Evolutionary conservation across 2,888 invertebrate genomes (phyloP).

Genomic region (Trichopoda pennipes): DNA sequence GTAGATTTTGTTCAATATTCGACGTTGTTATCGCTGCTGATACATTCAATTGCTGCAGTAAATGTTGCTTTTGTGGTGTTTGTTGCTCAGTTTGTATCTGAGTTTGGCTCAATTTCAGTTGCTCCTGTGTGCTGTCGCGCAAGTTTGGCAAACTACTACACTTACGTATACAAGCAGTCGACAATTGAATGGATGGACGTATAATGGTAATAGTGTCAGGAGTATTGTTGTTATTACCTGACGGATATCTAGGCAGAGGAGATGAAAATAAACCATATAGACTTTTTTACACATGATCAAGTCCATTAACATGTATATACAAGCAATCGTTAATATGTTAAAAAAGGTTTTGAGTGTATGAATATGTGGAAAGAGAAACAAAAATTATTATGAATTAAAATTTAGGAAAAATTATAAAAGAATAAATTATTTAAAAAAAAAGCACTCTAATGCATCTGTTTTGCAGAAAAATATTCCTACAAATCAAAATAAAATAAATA

Average conservation of each 20-base stretch:
- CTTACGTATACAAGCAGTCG: conserved; percentile 83
- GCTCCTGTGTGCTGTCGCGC: conserved; percentile 47
- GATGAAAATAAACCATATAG: conserved; percentile 70
- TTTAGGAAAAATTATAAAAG: neutral
- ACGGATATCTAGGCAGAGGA: conserved; percentile 85
- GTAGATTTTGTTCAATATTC: conserved; percentile 82
- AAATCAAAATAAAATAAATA: no score
- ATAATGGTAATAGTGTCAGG: conserved; percentile 80
- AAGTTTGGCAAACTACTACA: conserved; percentile 91
- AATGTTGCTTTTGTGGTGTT: conserved; percentile 61
- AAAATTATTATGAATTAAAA: conserved; percentile 38
- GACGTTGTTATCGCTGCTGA: conserved; percentile 86
- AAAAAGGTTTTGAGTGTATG: neutral
- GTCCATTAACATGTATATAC: conserved; percentile 41
- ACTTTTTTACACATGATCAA: conserved; percentile 59
- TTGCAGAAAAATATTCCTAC: no score
- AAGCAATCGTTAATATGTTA: conserved; percentile 38
- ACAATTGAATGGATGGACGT: conserved; percentile 77
- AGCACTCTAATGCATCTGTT: no score
- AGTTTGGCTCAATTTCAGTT: conserved; percentile 68
- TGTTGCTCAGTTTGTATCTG: conserved; percentile 69
- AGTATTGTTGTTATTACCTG: conserved; percentile 88
- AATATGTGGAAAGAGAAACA: conserved; percentile 4
- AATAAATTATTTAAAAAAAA: no score
- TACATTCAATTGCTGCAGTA: conserved; percentile 76